These are phyloP conservation scores for Dunckerocampus dactyliophorus DNA, from an alignment of 2,113 vertebrate genomes.

Conservation along the genomic window DNA sequence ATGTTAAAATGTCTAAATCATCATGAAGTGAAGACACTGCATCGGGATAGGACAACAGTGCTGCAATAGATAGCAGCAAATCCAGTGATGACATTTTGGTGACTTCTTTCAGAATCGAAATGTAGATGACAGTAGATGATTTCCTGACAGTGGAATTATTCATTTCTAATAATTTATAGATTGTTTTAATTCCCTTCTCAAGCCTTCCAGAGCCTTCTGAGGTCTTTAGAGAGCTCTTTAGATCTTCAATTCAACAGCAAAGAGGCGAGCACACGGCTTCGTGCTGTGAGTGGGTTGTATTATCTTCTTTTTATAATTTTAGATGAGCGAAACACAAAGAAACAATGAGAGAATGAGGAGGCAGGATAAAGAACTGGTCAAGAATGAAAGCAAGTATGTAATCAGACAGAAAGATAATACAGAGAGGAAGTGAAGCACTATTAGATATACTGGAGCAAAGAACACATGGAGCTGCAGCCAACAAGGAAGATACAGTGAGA, in stretches of 20 bases:
- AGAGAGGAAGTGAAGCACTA: conserved; percentile 16
- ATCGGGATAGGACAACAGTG: too few species aligned
- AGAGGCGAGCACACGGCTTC: background rate
- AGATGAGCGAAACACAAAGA: background rate
- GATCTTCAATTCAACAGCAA: background rate
- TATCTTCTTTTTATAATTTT: background rate
- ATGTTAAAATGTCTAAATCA: too few species aligned
- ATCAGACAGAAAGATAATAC: conserved; percentile 12
- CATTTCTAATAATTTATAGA: too few species aligned
- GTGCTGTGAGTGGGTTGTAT: background rate
- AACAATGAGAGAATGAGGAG: conserved; percentile 24
- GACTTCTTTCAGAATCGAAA: too few species aligned
- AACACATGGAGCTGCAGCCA: conserved; percentile 22
- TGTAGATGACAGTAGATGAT: too few species aligned
- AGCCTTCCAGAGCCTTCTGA: background rate
- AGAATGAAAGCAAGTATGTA: conserved; percentile 3
- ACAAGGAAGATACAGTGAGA: conserved; percentile 37
- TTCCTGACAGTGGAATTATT: too few species aligned
- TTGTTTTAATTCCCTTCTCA: too few species aligned
- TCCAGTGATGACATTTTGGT: too few species aligned
- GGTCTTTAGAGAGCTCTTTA: background rate
- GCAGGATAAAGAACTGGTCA: conserved; percentile 34
- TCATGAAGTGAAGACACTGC: too few species aligned
- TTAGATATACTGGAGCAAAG: conserved; percentile 24
- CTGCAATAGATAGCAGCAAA: too few species aligned